Conservation (phyloP, 2,113 vertebrate genomes). For the Psilopsiagon aurifrons region DNA sequence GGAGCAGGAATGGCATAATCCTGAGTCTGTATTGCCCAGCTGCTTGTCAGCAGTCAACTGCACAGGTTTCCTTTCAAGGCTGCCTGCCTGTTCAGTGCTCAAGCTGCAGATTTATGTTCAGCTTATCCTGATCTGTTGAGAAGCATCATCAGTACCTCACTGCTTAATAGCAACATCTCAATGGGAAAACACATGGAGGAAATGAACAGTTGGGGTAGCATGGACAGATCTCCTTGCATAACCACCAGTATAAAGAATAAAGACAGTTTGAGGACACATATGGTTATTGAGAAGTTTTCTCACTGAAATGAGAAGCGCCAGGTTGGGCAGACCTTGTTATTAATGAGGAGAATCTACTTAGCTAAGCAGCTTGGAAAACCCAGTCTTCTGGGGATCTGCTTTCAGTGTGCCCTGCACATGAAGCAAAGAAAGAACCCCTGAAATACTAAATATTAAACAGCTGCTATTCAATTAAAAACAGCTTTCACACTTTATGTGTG, state of each 20-base stretch:
- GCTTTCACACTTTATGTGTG: background rate
- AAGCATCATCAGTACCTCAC: background rate
- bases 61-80: background rate
- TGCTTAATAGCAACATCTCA: background rate
- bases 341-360: constrained; percentile 9
- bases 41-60: background rate
- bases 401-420: background rate
- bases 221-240: background rate
- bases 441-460: constrained; percentile 17
- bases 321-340: background rate
- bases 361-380: constrained; percentile 8
- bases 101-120: background rate
- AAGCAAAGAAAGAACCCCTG: background rate
- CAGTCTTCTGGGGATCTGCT: background rate
- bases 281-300: background rate
- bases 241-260: background rate
- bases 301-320: background rate
- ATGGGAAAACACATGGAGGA: background rate
- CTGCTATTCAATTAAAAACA: background rate
- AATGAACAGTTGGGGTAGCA: background rate
- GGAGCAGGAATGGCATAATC: background rate
- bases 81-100: background rate
- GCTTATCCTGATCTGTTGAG: background rate
- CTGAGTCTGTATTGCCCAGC: background rate
- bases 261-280: background rate